Evolutionary conservation across 1,140 invertebrate genomes (phyloP), one percentile per base, ranked within the genome.

Genomic region (Ptiloglossa arizonensis): DNA sequence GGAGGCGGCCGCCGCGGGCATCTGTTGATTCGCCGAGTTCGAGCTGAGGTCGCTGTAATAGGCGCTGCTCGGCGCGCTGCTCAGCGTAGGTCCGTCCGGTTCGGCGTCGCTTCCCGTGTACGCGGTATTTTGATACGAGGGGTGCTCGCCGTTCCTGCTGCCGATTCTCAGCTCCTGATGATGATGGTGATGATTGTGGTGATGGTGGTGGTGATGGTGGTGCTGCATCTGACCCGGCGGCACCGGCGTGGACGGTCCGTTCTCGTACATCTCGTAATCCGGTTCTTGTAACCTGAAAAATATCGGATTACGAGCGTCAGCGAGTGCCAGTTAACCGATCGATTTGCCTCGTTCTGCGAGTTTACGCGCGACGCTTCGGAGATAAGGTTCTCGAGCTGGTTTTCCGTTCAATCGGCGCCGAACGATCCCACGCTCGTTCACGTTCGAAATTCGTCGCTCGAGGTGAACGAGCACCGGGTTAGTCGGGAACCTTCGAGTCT

Each of bases 71-170:
- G 95, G 95, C 2, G 95, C 95, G 71, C 95, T 95, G 68, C 94
- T 95, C 6, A 93, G 80, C 64, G 93, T 93, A 48, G 94, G 94
- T 22, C 94, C 94, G 80, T 95, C 95, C 32, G 95, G 94, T 79
- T 95, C 95, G 35, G 93, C 92, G 87, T 95, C 94, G 83, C 93
- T 94, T 81, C 94, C 93, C 78, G 94, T 95, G 88, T 95, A 95
- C 17, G 94, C 95, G 2, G 95, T 95, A 88, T 96, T 96, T 86
- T 95, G 95, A 83, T 96, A 95, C 11, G 95, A 95, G 5, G 95
- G 95, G 52, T 91, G 94, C 24, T 93, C 93, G 24, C 92, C 93
- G 91, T 88, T 57, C 76, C 88, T 71, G 71, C 88, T 79, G 85
- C 88, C 66, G 89, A 93, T 83, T 92, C 94, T 46, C 88, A 88